phyloP scores from a whole-genome alignment of 2,113 vertebrate genomes.

The Dromiciops gliroides region DNA sequence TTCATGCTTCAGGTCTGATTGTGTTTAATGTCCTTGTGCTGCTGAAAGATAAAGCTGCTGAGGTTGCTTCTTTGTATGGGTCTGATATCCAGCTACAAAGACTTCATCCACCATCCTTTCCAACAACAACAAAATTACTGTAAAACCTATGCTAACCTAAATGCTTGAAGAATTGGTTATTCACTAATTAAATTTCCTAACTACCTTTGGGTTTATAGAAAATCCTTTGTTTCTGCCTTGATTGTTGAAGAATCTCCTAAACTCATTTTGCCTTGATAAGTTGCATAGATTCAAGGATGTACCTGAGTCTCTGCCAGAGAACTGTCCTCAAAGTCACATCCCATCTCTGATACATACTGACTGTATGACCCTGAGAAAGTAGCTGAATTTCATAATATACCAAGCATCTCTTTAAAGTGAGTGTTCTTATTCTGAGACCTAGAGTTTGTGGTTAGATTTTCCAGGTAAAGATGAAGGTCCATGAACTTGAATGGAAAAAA shows the following conservation, averaged over 20 bases:
- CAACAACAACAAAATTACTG: neutral
- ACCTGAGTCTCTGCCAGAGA: neutral
- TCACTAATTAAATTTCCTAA: neutral
- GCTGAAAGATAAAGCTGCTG: constrained; percentile 1
- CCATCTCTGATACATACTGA: neutral
- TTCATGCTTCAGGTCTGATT: constrained; percentile 46
- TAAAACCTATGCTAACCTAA: neutral
- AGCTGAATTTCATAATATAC: neutral
- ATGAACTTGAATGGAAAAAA: neutral
- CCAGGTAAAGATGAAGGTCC: neutral
- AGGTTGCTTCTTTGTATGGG: constrained; percentile 10
- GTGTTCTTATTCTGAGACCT: neutral
- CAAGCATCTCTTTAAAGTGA: neutral
- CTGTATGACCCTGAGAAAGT: neutral
- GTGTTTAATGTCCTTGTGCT: constrained; percentile 28
- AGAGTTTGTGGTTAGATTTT: neutral
- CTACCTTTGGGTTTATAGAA: neutral
- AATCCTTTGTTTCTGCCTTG: neutral
- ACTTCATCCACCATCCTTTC: neutral
- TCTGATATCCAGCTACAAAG: neutral
- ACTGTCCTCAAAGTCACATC: neutral
- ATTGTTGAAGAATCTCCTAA: neutral
- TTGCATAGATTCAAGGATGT: neutral
- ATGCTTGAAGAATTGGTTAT: neutral
- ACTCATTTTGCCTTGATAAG: neutral